A percentile compares a stretch with the other conserved stretches of the same genome.
phyloP scores from a whole-genome alignment of 2,113 vertebrate species.

The Tonatia bakeri region DNA sequence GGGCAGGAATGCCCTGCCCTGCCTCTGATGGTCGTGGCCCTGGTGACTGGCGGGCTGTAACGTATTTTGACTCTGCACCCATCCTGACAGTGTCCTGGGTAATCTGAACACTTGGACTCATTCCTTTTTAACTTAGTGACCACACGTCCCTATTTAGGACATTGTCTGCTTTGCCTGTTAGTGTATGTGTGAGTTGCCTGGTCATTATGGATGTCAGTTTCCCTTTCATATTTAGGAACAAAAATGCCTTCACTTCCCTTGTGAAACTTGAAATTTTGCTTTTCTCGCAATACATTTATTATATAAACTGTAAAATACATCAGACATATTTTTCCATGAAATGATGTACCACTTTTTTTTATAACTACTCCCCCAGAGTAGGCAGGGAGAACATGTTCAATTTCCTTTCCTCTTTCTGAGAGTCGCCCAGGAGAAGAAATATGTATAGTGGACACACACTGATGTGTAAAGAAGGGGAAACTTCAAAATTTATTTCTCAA shows the following conservation, averaged over 20 bases:
- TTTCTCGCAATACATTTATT: conserved; percentile 37
- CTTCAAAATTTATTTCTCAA: background rate
- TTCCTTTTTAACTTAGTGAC: conserved; percentile 42
- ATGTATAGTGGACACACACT: background rate
- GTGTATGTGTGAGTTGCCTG: conserved; percentile 32
- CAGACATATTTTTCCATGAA: conserved; percentile 19
- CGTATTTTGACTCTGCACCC: background rate
- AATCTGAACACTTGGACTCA: conserved; percentile 26
- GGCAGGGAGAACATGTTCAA: background rate
- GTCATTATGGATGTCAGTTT: conserved; percentile 58
- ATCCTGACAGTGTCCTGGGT: conserved; percentile 18
- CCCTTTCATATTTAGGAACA: conserved; percentile 67
- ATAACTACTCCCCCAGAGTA: background rate
- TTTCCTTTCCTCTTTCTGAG: conserved; percentile 13
- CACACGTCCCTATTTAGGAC: background rate
- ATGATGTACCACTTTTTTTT: background rate
- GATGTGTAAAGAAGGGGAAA: background rate
- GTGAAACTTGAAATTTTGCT: conserved; percentile 39
- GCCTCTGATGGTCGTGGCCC: rapidly evolving
- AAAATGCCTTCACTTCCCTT: conserved; percentile 63
- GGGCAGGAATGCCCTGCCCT: background rate
- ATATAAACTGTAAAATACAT: conserved; percentile 21
- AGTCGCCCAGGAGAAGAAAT: background rate
- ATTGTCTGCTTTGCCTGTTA: conserved; percentile 53
- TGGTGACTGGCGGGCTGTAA: background rate